phyloP scores from a whole-genome alignment of 2,797 vertebrate genomes.

The Platyrinchus mystaceus region DNA sequence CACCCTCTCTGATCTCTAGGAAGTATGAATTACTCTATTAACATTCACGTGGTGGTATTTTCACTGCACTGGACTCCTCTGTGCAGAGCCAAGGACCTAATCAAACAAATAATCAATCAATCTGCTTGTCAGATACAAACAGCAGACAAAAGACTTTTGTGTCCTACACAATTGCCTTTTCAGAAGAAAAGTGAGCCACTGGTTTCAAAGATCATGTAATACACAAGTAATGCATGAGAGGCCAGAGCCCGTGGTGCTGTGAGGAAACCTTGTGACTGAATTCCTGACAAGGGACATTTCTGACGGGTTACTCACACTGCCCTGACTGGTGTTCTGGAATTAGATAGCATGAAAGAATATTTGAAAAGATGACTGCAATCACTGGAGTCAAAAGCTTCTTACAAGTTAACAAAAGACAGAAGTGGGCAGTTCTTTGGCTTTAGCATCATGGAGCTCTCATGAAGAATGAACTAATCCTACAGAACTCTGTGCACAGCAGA shows the following conservation, averaged over 20 bases:
- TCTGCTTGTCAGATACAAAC: neutral
- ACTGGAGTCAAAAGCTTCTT: neutral
- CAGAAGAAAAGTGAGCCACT: neutral
- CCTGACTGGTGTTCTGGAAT: neutral
- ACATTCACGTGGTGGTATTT: neutral
- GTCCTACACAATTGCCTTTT: conserved; percentile 1
- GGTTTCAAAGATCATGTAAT: neutral
- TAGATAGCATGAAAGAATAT: neutral
- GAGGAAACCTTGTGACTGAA: neutral
- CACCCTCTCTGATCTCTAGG: neutral
- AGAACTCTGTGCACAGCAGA: neutral
- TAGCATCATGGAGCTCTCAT: neutral
- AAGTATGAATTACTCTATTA: neutral
- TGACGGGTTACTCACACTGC: neutral
- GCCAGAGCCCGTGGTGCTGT: neutral
- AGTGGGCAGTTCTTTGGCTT: neutral
- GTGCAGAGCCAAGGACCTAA: neutral
- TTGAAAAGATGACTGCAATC: neutral
- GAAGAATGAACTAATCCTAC: neutral
- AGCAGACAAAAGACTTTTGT: conserved; percentile 21
- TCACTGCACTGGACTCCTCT: neutral
- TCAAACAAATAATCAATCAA: conserved; percentile 18
- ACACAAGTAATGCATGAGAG: accelerated
- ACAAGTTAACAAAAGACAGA: neutral
- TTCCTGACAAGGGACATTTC: neutral